These are phyloP conservation scores for Phocoena phocoena DNA, from an alignment of 2,113 vertebrate genomes.

Conservation along the genomic window DNA sequence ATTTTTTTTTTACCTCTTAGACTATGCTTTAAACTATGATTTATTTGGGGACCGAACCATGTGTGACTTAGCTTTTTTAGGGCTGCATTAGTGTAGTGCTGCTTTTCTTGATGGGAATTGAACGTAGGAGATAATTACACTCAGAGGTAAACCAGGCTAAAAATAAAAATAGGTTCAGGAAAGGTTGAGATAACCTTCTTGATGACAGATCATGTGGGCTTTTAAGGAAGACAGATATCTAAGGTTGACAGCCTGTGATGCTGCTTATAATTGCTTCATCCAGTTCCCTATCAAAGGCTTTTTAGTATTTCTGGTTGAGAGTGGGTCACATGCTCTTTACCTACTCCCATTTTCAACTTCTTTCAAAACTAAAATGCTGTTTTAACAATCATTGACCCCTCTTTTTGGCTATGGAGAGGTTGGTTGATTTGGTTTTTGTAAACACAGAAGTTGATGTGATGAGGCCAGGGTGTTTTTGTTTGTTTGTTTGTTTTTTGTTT, in stretches of 20 bases:
- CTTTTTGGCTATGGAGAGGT: neutral
- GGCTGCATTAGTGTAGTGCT: neutral
- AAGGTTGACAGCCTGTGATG: neutral
- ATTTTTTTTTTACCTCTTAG: neutral
- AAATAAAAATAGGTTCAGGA: conserved; percentile 46
- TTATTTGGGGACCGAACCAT: neutral
- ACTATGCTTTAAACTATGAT: neutral
- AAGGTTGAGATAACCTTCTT: conserved; percentile 7
- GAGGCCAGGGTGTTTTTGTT: neutral
- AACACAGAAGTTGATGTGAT: neutral
- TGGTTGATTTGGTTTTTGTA: neutral
- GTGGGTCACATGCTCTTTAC: neutral
- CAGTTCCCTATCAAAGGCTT: neutral
- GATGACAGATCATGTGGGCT: neutral
- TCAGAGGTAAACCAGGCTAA: conserved; percentile 3
- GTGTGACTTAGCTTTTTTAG: neutral
- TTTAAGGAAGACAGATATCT: neutral
- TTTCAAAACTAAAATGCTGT: neutral
- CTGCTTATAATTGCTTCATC: neutral
- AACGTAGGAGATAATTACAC: conserved; percentile 24
- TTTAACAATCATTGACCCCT: neutral
- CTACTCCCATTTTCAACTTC: neutral
- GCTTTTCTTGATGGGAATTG: neutral
- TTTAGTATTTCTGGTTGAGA: neutral
- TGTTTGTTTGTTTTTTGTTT: neutral